Base-by-base conservation (phyloP, 2,797 vertebrate species). In the Limosa lapponica region DNA sequence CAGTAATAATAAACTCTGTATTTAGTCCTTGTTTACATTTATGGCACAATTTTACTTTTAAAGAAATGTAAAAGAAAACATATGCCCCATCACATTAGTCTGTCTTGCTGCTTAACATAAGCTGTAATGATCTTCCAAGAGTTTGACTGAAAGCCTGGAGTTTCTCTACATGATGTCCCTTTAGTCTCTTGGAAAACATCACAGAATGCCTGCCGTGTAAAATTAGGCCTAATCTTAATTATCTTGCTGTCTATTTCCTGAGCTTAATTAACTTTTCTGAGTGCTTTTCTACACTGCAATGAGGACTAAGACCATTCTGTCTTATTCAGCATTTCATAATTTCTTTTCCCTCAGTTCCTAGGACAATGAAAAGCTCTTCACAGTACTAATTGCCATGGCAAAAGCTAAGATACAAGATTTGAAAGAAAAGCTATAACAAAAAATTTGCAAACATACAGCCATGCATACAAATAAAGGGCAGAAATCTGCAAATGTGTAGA, bases 261-360 rank as follows among this genome's bases (percentile, higher is more conserved):
- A 97, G 97, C 94, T 98, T 98, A 98, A 98, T 98, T 98, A 98
- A 97, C 95, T 98, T 98, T 97, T 95, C 95, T 97, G 95, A 98
- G 93, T 95, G 90, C 57, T 97, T 98, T 95, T 89, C 77, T 95
- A 95, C 72, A 93, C 82, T 73, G 67, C 80, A 91, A 44, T 87
- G 90, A 96, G 77, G 64, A 96, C 92, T 91, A 96, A 96, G 87
- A 64, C 81, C 89, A 97, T 97, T 98, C 96, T 81, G 44, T 95
- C 96, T 95, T 97, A 97, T 94, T 97, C 97, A 97, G 94, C 93
- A 93, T 96, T 97, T 97, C 87, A 89, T 94, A 91, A 96, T 97
- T 97, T 96, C 77, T 94, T 95, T 95, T 92, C 73, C 48, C 71
- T 91, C 79, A 25, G 34, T 95, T 97, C 90, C 96, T 96, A 97